Evolutionary conservation across 1,140 invertebrate genomes (phyloP), one percentile per base, ranked within the genome.

Genomic region (Sarcophaga bullata): DNA sequence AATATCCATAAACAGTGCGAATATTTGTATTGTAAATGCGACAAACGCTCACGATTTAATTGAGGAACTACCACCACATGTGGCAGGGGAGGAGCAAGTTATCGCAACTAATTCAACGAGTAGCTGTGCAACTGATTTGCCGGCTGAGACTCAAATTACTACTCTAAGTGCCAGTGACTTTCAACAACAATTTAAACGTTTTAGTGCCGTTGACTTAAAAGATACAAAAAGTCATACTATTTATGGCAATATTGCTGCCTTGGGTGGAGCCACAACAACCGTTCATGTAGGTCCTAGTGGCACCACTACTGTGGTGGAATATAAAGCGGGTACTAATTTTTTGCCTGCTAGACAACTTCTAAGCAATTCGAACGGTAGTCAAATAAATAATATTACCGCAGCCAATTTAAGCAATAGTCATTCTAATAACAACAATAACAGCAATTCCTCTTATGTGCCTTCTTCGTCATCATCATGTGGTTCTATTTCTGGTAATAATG

Each of bases 251-350:
- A 82, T 84, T 4, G 50, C 82, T 6, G 80, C 80, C 19, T 50
- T 84, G 48, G 83, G 83, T n/a, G 83, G 83, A 25, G 81, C 84
- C n/a, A 89, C 88, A 72, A 89, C 88, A 47, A 89, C 88, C 25
- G 88, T 89, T 81, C 88, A 89, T 84, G 88, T 89, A 73, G 88
- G 88, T 58, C 85, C 88, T 78, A 90, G 88, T 75, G 88, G 88
- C 75, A 90, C 88, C 50, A 90, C 88, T 52, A 90, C 88, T 6
- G 88, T 90, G 54, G 88, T 90, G 37, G 88, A 90, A 82, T 90
- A 90, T 83, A 90, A 90, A 62, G 85, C 82, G 68, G 86, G 86
- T 48, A 81, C 84, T 10, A 83, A 83, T 46, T 88, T 84, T 47
- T 72, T 89, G 82, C 85, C 86, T 0, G 25, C 54, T 11, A 58